These are phyloP conservation scores for Didymodactylos carnosus DNA, from an alignment of 2,888 invertebrate species.

Conservation along the genomic window DNA sequence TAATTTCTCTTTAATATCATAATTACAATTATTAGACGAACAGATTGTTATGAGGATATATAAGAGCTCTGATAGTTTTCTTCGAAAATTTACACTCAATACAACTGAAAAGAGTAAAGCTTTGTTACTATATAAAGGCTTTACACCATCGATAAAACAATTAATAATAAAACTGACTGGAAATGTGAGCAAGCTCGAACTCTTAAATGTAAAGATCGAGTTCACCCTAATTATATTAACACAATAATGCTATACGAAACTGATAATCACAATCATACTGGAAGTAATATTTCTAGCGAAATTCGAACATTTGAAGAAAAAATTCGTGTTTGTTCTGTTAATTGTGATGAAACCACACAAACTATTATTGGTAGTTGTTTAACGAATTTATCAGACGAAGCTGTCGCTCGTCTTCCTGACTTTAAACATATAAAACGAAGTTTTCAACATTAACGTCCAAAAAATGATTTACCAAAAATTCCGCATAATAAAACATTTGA, in stretches of 20 bases:
- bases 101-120: not conserved
- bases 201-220: not conserved
- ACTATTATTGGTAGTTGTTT: not conserved
- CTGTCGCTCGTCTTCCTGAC: not conserved
- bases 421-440: not conserved
- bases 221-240: not conserved
- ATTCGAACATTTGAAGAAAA: too few species aligned
- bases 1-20: too few species aligned
- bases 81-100: not conserved
- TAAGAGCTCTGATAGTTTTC: not conserved
- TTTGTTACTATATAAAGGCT: not conserved
- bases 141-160: not conserved
- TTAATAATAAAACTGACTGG: not conserved
- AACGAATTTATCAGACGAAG: not conserved
- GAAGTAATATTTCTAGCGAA: too few species aligned
- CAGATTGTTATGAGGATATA: not conserved
- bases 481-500: not conserved
- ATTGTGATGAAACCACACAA: not conserved
- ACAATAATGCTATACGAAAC: too few species aligned
- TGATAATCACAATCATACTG: too few species aligned
- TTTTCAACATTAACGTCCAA: not conserved
- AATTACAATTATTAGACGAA: not conserved
- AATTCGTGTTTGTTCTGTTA: too few species aligned
- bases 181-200: not conserved
- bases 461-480: not conserved